Base-by-base conservation (phyloP, 2,888 invertebrate species). In the Brenthis ino region DNA sequence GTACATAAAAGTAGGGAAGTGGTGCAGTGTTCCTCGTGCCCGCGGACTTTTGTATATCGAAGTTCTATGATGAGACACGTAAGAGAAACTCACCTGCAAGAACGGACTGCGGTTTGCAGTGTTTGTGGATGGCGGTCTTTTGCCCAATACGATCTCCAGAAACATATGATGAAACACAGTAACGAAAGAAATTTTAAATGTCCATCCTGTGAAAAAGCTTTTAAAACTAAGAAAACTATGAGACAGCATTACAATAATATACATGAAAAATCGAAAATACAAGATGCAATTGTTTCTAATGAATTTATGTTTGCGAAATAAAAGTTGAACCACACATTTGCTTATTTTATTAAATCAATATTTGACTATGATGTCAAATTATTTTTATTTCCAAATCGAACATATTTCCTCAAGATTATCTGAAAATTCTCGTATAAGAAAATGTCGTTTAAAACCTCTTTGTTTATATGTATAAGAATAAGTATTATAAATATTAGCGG, bases 141-240 rank as follows among this genome's bases (percentile, higher is more conserved):
- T 37, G 70, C 76, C 0, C 67, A 67, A 4, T 67, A 75, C 4
- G 69, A 70, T 0, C 55, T 82, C 5, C 74, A 77, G 6, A 16
- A 66, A 0, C 82, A 81, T 57, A 77, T 79, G 75, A 70, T 76
- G 14, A 77, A 74, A 65, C 82, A 82, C 54, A 80, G 78, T 48
- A 74, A 76, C 11, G 80, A 78, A 58, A 78, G 74, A 50, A 76
- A 79, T 43, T 76, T 77, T 33, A 76, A 78, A 11, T 82, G 81
- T 66, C 68, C 73, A 0, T 68, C 70, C 11, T 82, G 81, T 43
- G 79, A 78, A 0, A 78, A 80, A 56, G 74, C 77, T 0, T 82
- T 79, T 64, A 78, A 79, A 67, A 77, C 77, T 5, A 77, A 75
- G 65, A 80, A 78, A 43, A 79, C 78, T 1, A 75, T 80, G 77